Evolutionary conservation across 2,113 vertebrate species (phyloP).

Genomic region (Ibidorhyncha struthersii): DNA sequence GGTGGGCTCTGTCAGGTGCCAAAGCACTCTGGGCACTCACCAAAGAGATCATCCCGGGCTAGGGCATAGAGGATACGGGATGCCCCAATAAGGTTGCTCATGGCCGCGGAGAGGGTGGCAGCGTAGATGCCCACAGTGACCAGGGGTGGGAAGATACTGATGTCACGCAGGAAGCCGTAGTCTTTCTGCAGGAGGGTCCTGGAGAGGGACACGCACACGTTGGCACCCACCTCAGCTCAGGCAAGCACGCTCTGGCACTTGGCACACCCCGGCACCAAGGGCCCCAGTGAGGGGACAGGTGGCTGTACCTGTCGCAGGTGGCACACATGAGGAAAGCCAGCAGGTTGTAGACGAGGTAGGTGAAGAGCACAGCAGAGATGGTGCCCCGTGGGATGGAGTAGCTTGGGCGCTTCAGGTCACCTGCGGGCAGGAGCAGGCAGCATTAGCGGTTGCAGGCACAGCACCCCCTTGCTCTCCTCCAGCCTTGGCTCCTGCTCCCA

Average conservation of each 20-base stretch:
- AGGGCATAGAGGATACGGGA: constrained; percentile 89
- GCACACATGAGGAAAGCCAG: constrained; percentile 84
- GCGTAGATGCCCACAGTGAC: constrained; percentile 87
- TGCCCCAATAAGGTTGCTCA: constrained; percentile 91
- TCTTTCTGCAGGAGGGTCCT: constrained; percentile 85
- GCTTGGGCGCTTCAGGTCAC: constrained; percentile 88
- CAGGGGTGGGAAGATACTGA: constrained; percentile 85
- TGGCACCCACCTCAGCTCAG: fast-evolving
- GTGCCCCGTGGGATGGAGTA: constrained; percentile 91
- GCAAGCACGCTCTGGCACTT: neutral
- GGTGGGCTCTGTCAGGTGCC: neutral
- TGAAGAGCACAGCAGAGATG: constrained; percentile 90
- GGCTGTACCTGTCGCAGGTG: constrained; percentile 83
- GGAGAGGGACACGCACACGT: neutral
- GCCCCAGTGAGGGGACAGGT: fast-evolving
- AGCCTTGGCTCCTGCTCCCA: fast-evolving
- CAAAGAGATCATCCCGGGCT: constrained; percentile 88
- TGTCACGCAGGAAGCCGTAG: constrained; percentile 87
- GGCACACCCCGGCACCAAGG: neutral
- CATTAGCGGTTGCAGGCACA: neutral
- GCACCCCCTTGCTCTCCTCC: neutral
- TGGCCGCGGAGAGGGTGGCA: constrained; percentile 87
- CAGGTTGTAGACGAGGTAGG: constrained; percentile 88
- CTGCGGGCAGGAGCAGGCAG: constrained; percentile 36
- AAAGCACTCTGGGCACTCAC: constrained; percentile 47